Base-by-base conservation (phyloP, 23 tunicate genomes). In the Trididemnum miniatum region DNA sequence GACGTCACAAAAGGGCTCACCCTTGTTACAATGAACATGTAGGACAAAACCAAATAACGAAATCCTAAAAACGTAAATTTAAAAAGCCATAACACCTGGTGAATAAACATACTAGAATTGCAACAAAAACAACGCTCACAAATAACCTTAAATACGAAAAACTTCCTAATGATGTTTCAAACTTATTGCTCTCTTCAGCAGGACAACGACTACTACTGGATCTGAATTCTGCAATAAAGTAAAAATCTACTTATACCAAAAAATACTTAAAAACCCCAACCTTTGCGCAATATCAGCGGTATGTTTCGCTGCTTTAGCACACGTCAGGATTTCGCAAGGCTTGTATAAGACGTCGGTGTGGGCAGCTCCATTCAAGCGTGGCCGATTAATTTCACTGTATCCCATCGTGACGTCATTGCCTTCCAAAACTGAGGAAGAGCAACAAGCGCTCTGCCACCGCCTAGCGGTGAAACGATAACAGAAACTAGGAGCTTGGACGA, bases 401-500 rank as follows among this genome's bases (percentile, higher is more conserved):
- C 7, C n/a, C 37, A 32, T 7, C 22, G 59, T 73, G 79, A 40
- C 28, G 59, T 38, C 59, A 39, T 39, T 59, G 12, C 5, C 12
- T 20, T 9, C 28, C 12, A 28, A 28, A 7, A 34, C 38, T 3
- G 59, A 37, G 31, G 7, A 39, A 27, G 30, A 73, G 59, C 32
- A 38, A 32, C 79, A 73, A 23, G 28, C 4, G 39, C 82, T 54
- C 71, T 73, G 79, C 79, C 79, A 73, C 59, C 59, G 37, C 1
- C 59, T 37, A 34, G 91, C 85, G 35, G 35, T 24, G 37, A 87
- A 81, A 20, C 50, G 59, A 77, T 87, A 87, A 39, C 85, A 87
- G 35, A 87, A 87, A 35, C 86, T 81, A 31, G 91, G 91, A 28
- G 91, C 72, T 40, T 52, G 85, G n/a, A 87, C 35, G 1, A 25